Conservation (phyloP, 2,113 vertebrate species). For the Siniperca knerii region DNA sequence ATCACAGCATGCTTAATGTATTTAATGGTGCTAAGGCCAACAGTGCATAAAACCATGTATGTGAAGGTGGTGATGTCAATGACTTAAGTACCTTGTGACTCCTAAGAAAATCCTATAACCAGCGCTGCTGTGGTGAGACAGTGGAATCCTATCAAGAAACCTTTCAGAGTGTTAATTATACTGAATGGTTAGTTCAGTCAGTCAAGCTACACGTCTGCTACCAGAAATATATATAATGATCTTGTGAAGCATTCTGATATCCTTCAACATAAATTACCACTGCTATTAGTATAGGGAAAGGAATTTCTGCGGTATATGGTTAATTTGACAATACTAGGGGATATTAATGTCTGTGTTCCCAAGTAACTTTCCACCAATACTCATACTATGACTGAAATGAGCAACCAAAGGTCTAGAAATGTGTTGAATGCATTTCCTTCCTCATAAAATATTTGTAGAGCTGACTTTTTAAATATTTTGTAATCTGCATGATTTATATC, state of each 20-base stretch:
- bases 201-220: conserved; percentile 24
- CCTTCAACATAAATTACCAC: background rate
- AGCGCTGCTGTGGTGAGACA: conserved; percentile 21
- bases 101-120: conserved; percentile 12
- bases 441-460: background rate
- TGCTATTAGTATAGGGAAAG: background rate
- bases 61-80: conserved; percentile 51
- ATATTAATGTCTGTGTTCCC: background rate
- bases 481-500: background rate
- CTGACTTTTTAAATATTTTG: background rate
- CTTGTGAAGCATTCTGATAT: background rate
- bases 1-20: conserved; percentile 61
- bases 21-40: conserved; percentile 58
- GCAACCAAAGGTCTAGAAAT: background rate
- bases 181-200: conserved; percentile 26
- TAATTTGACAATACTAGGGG: background rate
- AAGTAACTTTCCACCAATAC: background rate
- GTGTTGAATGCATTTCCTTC: background rate
- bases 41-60: conserved; percentile 52
- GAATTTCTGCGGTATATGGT: background rate
- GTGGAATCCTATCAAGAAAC: conserved; percentile 28
- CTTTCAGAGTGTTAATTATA: conserved; percentile 39
- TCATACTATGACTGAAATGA: background rate
- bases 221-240: background rate
- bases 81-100: conserved; percentile 51